Evolutionary conservation across 1,140 invertebrate genomes (phyloP).

Genomic region (Macrosteles quadrilineatus): DNA sequence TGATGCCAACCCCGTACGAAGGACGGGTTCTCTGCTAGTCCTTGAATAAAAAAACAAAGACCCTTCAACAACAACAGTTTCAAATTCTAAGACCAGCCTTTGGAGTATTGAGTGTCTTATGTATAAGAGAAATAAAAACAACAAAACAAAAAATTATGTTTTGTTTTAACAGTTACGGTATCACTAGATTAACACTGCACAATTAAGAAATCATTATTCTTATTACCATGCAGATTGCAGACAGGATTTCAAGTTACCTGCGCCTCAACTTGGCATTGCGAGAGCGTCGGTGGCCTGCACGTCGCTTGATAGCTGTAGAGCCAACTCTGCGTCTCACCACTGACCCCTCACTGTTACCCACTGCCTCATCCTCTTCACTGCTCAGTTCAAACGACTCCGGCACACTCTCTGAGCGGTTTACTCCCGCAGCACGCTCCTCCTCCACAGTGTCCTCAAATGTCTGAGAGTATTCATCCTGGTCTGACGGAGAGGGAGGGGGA

Average conservation of each 20-base stretch:
- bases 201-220: no score
- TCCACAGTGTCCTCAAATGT: conserved; percentile 38
- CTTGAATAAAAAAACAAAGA: no score
- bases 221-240: no score
- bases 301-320: conserved; percentile 67
- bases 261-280: conserved; percentile 66
- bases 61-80: no score
- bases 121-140: no score
- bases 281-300: conserved; percentile 62
- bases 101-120: no score
- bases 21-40: no score
- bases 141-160: no score
- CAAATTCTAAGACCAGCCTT: no score
- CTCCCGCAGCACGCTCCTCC: neutral
- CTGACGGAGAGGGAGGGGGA: neutral
- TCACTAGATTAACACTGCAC: no score
- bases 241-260: conserved; percentile 65
- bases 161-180: no score
- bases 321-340: conserved; percentile 53
- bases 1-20: no score
- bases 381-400: conserved; percentile 28
- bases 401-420: conserved; percentile 28
- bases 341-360: conserved; percentile 24
- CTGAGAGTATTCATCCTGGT: conserved; percentile 37
- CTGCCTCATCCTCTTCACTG: conserved; percentile 41